Base-by-base conservation (phyloP, 2,797 vertebrate species). In the Naso thynnoides region DNA sequence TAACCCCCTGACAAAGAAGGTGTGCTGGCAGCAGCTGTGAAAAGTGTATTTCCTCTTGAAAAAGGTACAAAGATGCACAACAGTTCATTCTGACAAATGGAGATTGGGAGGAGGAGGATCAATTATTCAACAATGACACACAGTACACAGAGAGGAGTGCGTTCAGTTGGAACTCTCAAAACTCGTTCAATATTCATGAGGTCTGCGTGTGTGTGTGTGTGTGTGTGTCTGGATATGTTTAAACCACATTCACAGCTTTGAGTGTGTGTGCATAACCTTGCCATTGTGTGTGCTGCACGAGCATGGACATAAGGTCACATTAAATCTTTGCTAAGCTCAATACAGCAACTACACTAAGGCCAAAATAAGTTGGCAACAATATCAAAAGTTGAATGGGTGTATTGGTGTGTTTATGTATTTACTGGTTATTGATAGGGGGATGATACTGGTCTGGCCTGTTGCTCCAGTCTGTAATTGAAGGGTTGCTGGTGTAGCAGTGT, bases 51-150 rank as follows among this genome's bases (percentile, higher is more conserved):
- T 66, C 26, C 13, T 70, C 63, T 63, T 26, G n/a, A 14, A 13
- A 59, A 74, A 73, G 42, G 27, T 44, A 55, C 59, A 76, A 41
- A 63, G 45, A 76, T 58, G 64, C 50, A 33, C 41, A 72, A 69
- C 41, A 74, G 74, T 77, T 83, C 81, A 57, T 70, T 84, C 29
- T 82, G 84, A 90, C 81, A 86, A 84, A 86, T 78, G 81, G 82
- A 88, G 84, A 91, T 57, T 47, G 71, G 56, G 57, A 57, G 62
- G 79, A 62, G 54, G 16, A 36, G 18, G 70, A 94, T 94, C 88
- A 92, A 94, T 95, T 93, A 93, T 94, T 94, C 84, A 94, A 78
- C 91, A 91, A 88, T 90, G 89, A 91, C 85, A 92, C 82, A 81
- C 73, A 72, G 82, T 57, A 86, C 74, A 83, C 79, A 84, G 70